phyloP scores from a whole-genome alignment of 2,797 vertebrate species.

The Microctenopoma lineatum region DNA sequence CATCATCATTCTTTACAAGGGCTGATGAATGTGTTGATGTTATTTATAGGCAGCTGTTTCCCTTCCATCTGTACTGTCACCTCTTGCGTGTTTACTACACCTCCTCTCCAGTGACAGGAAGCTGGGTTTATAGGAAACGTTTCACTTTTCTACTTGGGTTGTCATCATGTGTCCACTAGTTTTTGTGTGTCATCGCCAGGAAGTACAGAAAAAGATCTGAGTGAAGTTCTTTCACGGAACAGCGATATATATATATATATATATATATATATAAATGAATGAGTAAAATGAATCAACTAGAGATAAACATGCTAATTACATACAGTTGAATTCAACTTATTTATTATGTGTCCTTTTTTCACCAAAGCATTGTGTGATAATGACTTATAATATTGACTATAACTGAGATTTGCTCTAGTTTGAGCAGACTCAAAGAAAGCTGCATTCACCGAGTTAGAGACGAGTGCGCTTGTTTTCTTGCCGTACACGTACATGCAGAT shows the following conservation, averaged over 20 bases:
- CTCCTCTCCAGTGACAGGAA: slow-evolving; percentile 52
- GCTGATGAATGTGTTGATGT: slow-evolving; percentile 60
- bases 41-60: slow-evolving; percentile 78
- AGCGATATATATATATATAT: not conserved
- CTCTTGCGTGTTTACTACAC: slow-evolving; percentile 49
- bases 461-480: slow-evolving; percentile 41
- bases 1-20: slow-evolving; percentile 75
- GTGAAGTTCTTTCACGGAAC: slow-evolving; percentile 1
- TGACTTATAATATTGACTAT: too few relatives aligned
- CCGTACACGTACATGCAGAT: slow-evolving; percentile 52
- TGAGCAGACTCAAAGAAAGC: not conserved
- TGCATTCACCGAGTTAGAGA: not conserved
- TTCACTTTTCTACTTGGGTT: slow-evolving; percentile 24
- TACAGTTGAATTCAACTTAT: slow-evolving; percentile 6
- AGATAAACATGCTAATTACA: slow-evolving; percentile 60
- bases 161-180: slow-evolving; percentile 11
- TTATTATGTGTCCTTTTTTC: too few relatives aligned
- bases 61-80: slow-evolving; percentile 71
- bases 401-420: not conserved
- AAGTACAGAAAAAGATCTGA: not conserved
- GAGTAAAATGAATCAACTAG: too few relatives aligned
- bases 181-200: not conserved
- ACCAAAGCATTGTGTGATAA: too few relatives aligned
- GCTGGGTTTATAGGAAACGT: slow-evolving; percentile 46
- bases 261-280: too few relatives aligned